Percentiles rank a stretch among this genome's conserved stretches.
phyloP scores from a whole-genome alignment of 2,888 invertebrate species.

The Pyrocoelia pectoralis region DNA sequence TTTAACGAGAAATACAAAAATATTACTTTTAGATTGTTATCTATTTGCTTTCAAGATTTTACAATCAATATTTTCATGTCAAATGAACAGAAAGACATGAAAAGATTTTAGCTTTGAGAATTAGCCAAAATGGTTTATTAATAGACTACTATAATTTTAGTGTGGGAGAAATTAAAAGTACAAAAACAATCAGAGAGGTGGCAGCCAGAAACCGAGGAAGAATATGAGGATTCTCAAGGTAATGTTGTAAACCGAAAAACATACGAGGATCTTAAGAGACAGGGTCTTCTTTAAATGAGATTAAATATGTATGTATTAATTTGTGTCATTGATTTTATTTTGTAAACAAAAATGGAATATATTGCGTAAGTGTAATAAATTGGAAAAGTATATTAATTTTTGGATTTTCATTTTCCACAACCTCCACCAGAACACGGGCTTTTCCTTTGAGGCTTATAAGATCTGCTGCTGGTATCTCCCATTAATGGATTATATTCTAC shows the following conservation, averaged over 20 bases:
- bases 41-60: too few species aligned
- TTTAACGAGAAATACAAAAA: too few species aligned
- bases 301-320: background rate
- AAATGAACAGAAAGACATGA: too few species aligned
- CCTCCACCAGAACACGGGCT: slow-evolving; percentile 56
- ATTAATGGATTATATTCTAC: slow-evolving; percentile 57
- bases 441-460: slow-evolving; percentile 54
- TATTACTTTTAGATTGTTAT: too few species aligned
- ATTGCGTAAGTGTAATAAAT: background rate
- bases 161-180: slow-evolving; percentile 97
- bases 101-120: too few species aligned
- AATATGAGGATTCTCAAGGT: slow-evolving; percentile 97
- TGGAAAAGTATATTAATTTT: background rate
- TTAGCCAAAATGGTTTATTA: slow-evolving; percentile 20
- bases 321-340: background rate
- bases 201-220: slow-evolving; percentile 97
- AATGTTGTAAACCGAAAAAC: slow-evolving; percentile 99
- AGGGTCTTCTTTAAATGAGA: slow-evolving; percentile 84
- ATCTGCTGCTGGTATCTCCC: slow-evolving; percentile 50
- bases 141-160: slow-evolving; percentile 60
- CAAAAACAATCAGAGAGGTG: slow-evolving; percentile 96
- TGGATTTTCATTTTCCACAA: slow-evolving; percentile 49
- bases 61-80: too few species aligned
- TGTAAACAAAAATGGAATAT: background rate
- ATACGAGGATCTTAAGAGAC: slow-evolving; percentile 97